Evolutionary conservation across 2,888 invertebrate species (phyloP), one percentile per base, ranked within the genome.

Genomic region (Calameuta filiformis): DNA sequence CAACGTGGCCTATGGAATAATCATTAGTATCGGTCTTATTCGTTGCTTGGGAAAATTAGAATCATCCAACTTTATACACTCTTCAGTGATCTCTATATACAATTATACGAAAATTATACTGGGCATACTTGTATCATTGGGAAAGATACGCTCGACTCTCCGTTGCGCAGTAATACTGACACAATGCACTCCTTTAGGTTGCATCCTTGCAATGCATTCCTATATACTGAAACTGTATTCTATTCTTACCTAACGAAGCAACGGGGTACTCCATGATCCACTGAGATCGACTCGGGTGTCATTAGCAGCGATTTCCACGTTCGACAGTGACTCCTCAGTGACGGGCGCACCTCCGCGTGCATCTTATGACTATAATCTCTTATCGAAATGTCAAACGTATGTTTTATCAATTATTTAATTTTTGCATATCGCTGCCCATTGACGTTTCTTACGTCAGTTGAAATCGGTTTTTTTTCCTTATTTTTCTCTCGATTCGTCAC

Each of bases 231-330:
- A 56, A 56, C 23, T 23, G 23, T 56, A 23, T 56, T 56, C 56
- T 9, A 56, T 56, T 56, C 56, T 56, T 56, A 71, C 84, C 84
- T 84, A 86, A 85, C 84, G 85, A 83, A 86, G 85, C 80, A 69
- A 68, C 33, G 74, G 56, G 71, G 71, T 71, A 31, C 77, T 9
- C 35, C 85, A 87, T 85, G 84, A 87, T 85, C 82, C 82, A 81
- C 75, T 79, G 80, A 84, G 87, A 87, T 85, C 84, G 83, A 83
- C 84, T 80, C 84, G 81, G 82, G 80, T 81, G 85, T 87, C 84
- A 84, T 88, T 87, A 85, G 81, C 78, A 79, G 76, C 73, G 82
- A 84, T 83, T 84, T 81, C 81, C 77, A 80, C 56, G 56, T 56
- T 56, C 23, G 56, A 23, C 23, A 23, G 56, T 56, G 56, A 56